Evolutionary conservation across 2,113 vertebrate species (phyloP).

Genomic region (Ciconia boyciana): DNA sequence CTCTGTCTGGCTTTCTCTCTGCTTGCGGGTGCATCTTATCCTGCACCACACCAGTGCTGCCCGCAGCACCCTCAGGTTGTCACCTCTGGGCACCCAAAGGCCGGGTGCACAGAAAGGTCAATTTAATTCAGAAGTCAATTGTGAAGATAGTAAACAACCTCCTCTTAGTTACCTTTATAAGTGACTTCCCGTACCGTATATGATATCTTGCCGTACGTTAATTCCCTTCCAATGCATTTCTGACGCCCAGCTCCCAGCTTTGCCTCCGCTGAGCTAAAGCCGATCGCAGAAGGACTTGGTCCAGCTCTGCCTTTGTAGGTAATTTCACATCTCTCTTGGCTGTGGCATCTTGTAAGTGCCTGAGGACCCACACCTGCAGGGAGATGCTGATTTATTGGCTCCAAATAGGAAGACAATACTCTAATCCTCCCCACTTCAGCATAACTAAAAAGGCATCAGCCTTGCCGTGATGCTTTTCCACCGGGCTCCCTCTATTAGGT

Average conservation of each 20-base stretch:
- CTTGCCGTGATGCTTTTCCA: not conserved
- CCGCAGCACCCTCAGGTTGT: no score
- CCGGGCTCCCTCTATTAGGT: not conserved
- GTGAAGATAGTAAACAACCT: not conserved
- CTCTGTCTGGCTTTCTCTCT: not conserved
- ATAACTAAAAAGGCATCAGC: not conserved
- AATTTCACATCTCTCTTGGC: not conserved
- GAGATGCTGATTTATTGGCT: not conserved
- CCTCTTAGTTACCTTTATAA: not conserved
- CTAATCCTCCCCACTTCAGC: not conserved
- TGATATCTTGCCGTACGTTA: no score
- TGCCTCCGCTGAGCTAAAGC: not conserved
- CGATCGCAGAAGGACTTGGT: accelerated
- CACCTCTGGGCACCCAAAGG: accelerated
- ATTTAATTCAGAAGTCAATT: not conserved
- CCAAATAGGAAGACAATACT: not conserved
- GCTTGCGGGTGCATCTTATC: accelerated
- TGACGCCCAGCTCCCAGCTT: not conserved
- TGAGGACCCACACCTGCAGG: no score
- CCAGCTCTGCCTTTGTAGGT: not conserved
- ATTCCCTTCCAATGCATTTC: not conserved
- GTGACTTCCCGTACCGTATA: accelerated
- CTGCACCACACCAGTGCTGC: not conserved
- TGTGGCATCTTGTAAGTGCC: not conserved
- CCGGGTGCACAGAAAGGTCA: not conserved